phyloP scores from a whole-genome alignment of 2,797 vertebrate species.

The Cirrhinus mrigala region DNA sequence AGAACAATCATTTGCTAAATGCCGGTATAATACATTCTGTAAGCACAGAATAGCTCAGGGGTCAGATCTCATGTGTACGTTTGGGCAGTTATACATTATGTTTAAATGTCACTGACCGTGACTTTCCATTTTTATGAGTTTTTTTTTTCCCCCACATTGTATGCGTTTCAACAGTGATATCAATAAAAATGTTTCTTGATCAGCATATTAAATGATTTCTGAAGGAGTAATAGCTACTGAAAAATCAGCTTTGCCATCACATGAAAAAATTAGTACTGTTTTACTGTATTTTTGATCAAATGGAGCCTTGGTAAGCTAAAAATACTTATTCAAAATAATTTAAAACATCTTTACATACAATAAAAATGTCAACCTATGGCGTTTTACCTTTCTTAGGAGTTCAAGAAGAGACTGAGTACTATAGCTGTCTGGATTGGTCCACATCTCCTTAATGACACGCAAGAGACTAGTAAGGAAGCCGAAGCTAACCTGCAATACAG shows the following conservation, averaged over 20 bases:
- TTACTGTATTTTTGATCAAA: not conserved
- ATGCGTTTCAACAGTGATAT: not conserved
- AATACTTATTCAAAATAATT: not conserved
- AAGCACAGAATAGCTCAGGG: not conserved
- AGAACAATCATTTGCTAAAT: slow-evolving; percentile 36
- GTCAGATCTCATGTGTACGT: not conserved
- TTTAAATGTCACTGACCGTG: slow-evolving; percentile 20
- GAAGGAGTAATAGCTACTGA: not conserved
- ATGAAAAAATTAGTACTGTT: not conserved
- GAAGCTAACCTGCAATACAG: slow-evolving; percentile 82
- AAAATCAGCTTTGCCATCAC: not conserved
- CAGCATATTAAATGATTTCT: not conserved
- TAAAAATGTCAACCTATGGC: not conserved
- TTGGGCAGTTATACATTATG: slow-evolving; percentile 20
- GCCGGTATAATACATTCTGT: not conserved
- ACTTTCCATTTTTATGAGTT: not conserved
- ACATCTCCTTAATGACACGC: slow-evolving; percentile 74
- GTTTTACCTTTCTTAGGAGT: slow-evolving; percentile 57
- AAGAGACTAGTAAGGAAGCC: slow-evolving; percentile 85
- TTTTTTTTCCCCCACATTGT: not conserved
- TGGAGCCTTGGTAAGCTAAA: too few species aligned
- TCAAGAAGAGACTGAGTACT: slow-evolving; percentile 45
- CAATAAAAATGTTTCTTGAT: not conserved
- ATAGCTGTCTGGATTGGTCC: slow-evolving; percentile 63
- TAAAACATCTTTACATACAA: not conserved